phyloP scores from a whole-genome alignment of 30 jellyfish, hydroid and myxozoan genomes.

The Hydra vulgaris region DNA sequence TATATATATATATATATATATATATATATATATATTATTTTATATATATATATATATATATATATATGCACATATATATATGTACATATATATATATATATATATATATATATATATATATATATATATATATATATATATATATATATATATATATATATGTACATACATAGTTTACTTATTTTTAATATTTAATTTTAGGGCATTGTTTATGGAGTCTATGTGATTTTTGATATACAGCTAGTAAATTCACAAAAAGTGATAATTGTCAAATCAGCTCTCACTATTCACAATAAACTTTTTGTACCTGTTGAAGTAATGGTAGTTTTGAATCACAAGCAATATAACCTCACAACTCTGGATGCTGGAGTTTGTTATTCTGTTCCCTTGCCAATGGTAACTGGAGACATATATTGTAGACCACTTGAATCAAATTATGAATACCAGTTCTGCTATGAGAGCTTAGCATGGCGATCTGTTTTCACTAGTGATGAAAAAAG shows the following conservation, averaged over 20 bases:
- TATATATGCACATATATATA: neutral
- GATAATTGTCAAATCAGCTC: constrained; percentile 82
- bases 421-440: constrained; percentile 34
- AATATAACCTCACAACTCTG: neutral
- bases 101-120: no score
- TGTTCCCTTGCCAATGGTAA: constrained; percentile 62
- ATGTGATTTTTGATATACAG: constrained; percentile 12
- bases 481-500: constrained; percentile 55
- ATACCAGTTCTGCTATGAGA: constrained; percentile 51
- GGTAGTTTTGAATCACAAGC: constrained; percentile 33
- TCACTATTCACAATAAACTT: constrained; percentile 43
- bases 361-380: neutral
- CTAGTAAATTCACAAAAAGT: constrained; percentile 93
- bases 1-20: no score
- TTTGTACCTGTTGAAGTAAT: constrained; percentile 62
- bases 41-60: no score
- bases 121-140: no score
- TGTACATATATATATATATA: neutral
- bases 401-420: constrained; percentile 50
- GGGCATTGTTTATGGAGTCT: neutral
- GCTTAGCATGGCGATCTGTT: constrained; percentile 73
- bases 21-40: no score
- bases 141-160: no score
- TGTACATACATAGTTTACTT: neutral
- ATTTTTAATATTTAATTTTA: no score